phyloP scores from a whole-genome alignment of 2,113 vertebrate genomes.

The Butastur rufipennis region DNA sequence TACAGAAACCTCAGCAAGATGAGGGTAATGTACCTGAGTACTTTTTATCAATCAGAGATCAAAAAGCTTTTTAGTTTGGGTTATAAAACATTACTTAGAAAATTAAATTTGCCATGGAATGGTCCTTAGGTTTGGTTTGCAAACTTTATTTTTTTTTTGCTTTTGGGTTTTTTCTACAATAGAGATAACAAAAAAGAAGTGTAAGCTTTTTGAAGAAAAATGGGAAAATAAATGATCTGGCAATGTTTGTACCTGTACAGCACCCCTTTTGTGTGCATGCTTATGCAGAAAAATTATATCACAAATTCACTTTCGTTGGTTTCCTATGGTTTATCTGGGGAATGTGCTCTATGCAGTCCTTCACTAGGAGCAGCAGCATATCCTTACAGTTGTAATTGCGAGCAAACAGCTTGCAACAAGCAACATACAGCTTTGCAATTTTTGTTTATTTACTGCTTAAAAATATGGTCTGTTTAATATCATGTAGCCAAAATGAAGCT shows the following conservation, averaged over 20 bases:
- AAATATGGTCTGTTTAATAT: background rate
- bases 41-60: background rate
- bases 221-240: background rate
- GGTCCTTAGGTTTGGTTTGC: background rate
- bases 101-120: background rate
- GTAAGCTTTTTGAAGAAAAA: background rate
- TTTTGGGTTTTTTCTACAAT: background rate
- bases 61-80: background rate
- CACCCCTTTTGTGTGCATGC: background rate
- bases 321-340: background rate
- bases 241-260: background rate
- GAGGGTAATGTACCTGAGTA: constrained; percentile 80
- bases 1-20: constrained; percentile 99
- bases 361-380: background rate
- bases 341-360: background rate
- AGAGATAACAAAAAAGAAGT: background rate
- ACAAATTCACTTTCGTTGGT: background rate
- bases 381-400: background rate
- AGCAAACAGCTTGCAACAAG: background rate
- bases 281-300: background rate
- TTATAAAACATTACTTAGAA: background rate
- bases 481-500: background rate
- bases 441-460: background rate
- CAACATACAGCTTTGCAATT: background rate
- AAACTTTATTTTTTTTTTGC: background rate